Evolutionary conservation across 2,888 invertebrate species (phyloP), one percentile per base, ranked within the genome.

Genomic region (Melanostoma mellinum): DNA sequence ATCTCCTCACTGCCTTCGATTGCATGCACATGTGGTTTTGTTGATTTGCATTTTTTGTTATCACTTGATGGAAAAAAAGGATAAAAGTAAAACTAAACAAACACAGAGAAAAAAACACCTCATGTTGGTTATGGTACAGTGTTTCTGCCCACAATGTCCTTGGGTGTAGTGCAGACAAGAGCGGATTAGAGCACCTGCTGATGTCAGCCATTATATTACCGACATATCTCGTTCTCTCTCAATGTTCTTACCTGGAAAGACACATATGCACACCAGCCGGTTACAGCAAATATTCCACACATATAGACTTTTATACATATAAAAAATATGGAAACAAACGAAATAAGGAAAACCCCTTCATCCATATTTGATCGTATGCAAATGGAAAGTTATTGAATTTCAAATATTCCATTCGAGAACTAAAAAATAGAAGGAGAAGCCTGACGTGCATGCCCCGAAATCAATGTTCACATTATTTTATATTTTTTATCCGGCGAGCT

Each of bases 301-400:
- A 36, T 10, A 33, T 9, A 6, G n/a, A 32, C 30, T 42, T 20
- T 20, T 20, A 1, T 20, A 20, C n/a, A 50, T 6, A 9, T 6
- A 50, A 6, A 6, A 10, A 10, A 10, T 10, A 50, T 20, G 48
- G 6, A 50, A 50, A 50, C 6, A 75, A 42, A n/a, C 33, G 44
- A 10, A 52, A 53, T 6, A 33, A 53, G 35, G 53, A 55, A 20
- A 33, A 50, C 53, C 60, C 20, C 48, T 55, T 76, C 76, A 69
- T 76, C 69, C 76, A 76, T 76, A 76, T 76, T 76, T 61, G 55
- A 76, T 61, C 61, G 55, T 69, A 76, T 76, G 76, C 76, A 76
- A 76, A 76, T 76, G 69, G 40, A 69, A 44, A 44, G 61, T 76
- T 69, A 76, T 76, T 76, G 76, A 76, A 76, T 76, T 76, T 76